Conservation (phyloP, 2,888 invertebrate genomes). For the Clepsis dumicolana region DNA sequence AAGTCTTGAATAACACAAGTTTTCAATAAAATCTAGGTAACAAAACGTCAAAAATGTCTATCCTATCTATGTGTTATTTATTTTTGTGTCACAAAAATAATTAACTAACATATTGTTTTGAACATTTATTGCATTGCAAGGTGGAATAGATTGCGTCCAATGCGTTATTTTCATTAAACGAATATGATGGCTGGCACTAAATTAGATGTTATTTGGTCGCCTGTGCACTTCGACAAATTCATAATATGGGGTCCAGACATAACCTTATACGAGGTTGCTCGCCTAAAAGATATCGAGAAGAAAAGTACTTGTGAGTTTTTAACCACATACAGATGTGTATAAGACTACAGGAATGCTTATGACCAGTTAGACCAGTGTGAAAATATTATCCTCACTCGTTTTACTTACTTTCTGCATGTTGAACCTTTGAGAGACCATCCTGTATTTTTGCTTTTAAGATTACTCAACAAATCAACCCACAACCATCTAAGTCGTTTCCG, state of each 20-base stretch:
- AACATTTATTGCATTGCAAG: background rate
- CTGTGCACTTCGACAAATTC: slow-evolving; percentile 91
- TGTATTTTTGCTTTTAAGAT: too few species aligned
- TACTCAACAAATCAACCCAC: too few species aligned
- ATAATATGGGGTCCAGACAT: slow-evolving; percentile 97
- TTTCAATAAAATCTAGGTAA: background rate
- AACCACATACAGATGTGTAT: background rate
- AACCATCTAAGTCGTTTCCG: too few species aligned
- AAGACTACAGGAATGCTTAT: background rate
- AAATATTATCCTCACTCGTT: background rate
- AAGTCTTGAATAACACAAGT: background rate
- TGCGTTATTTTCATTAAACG: slow-evolving; percentile 8
- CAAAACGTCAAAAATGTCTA: slow-evolving; percentile 34
- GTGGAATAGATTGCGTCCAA: slow-evolving; percentile 1
- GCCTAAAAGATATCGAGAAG: slow-evolving; percentile 85
- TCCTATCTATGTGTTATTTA: too few species aligned
- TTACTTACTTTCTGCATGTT: background rate
- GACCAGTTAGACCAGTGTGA: background rate
- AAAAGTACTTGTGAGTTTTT: slow-evolving; percentile 74
- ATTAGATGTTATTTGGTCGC: slow-evolving; percentile 95
- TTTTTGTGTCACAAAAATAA: slow-evolving; percentile 35
- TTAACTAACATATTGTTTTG: slow-evolving; percentile 21
- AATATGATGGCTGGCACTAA: slow-evolving; percentile 77
- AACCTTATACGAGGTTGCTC: slow-evolving; percentile 92
- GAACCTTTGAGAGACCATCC: too few species aligned